Conservation (phyloP, 2,113 vertebrate genomes). For the Catagonus wagneri region DNA sequence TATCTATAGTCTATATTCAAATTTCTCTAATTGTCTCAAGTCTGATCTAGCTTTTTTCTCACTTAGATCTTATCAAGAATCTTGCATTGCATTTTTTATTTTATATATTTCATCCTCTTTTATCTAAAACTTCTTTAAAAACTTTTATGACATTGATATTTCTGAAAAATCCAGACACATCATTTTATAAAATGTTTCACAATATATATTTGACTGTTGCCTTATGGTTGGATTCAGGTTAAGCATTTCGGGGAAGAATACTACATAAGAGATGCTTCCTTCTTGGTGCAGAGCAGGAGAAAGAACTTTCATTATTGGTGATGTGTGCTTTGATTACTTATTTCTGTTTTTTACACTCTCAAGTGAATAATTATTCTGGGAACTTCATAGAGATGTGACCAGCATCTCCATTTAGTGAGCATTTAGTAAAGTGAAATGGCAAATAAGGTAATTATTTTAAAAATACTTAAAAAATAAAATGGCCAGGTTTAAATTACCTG, state of each 20-base stretch:
- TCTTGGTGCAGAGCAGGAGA: background rate
- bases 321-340: background rate
- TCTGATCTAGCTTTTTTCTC: background rate
- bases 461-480: slow-evolving; percentile 47
- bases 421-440: slow-evolving; percentile 39
- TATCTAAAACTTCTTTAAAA: slow-evolving; percentile 24
- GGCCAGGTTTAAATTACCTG: slow-evolving; percentile 45
- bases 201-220: background rate
- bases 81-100: background rate
- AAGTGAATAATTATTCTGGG: slow-evolving; percentile 53
- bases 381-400: background rate
- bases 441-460: background rate
- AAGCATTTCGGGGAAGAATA: slow-evolving; percentile 42
- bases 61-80: background rate
- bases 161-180: background rate
- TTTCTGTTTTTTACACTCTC: background rate
- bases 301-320: background rate
- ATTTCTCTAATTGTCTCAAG: background rate
- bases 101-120: background rate
- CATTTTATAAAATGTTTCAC: background rate
- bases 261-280: background rate
- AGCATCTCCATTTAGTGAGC: slow-evolving; percentile 5
- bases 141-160: background rate
- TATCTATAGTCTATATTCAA: background rate
- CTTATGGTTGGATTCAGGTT: slow-evolving; percentile 14